Evolutionary conservation across 2,888 invertebrate genomes (phyloP).

Genomic region (Hirtodrosophila cameraria): DNA sequence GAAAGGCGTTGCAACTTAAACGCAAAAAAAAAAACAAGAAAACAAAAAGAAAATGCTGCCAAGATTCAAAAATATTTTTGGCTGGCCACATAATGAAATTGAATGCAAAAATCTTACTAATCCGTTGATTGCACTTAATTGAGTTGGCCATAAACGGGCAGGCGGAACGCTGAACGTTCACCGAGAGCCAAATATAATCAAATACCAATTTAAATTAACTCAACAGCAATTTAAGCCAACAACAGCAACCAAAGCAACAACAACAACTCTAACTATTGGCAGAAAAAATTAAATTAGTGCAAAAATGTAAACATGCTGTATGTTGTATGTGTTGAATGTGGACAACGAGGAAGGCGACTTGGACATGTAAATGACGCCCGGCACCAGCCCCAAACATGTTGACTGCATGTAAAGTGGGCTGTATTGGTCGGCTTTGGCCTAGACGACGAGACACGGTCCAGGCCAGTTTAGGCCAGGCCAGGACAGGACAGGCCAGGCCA

Average conservation of each 20-base stretch:
- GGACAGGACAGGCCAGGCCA: slow-evolving; percentile 3
- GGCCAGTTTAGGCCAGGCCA: slow-evolving; percentile 24
- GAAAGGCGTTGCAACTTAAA: slow-evolving; percentile 37
- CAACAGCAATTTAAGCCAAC: slow-evolving; percentile 76
- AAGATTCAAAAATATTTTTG: slow-evolving; percentile 50
- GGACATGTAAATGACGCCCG: slow-evolving; percentile 79
- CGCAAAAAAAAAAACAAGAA: slow-evolving; percentile 7
- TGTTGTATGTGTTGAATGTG: slow-evolving; percentile 36
- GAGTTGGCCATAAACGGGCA: slow-evolving; percentile 78
- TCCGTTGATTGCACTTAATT: slow-evolving; percentile 78
- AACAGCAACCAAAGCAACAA: slow-evolving; percentile 28
- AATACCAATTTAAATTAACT: slow-evolving; percentile 80
- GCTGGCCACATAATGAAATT: slow-evolving; percentile 62
- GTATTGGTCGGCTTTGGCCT: slow-evolving; percentile 13
- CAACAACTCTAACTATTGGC: slow-evolving; percentile 48
- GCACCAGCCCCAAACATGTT: slow-evolving; percentile 76
- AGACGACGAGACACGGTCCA: slow-evolving; percentile 16
- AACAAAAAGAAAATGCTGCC: neutral
- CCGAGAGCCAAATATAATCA: slow-evolving; percentile 74
- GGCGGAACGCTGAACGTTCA: slow-evolving; percentile 48
- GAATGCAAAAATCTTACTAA: slow-evolving; percentile 73
- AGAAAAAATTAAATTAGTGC: slow-evolving; percentile 77
- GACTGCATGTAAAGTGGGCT: slow-evolving; percentile 67
- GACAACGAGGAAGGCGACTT: slow-evolving; percentile 58
- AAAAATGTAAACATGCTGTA: slow-evolving; percentile 78